Conservation (phyloP, 1,140 invertebrate species). For the Drosophila carrolli region DNA sequence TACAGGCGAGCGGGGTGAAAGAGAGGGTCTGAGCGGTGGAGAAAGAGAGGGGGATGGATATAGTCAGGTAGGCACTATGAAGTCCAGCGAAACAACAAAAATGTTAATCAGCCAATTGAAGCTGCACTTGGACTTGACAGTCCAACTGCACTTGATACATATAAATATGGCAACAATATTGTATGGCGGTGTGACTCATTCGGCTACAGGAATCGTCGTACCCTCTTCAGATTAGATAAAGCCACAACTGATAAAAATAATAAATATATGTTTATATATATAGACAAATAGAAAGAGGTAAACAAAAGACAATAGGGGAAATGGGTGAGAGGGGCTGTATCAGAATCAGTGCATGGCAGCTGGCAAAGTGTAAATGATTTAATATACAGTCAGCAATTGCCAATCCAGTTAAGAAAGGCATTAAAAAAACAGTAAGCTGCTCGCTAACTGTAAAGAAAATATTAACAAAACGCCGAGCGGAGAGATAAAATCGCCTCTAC, state of each 20-base stretch:
- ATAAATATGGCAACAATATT: conserved; percentile 2
- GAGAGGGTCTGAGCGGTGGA: not conserved
- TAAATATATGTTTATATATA: not conserved
- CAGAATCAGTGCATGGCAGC: conserved; percentile 71
- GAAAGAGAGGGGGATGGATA: conserved; percentile 10
- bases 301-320: not conserved
- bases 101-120: conserved; percentile 29
- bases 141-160: conserved; percentile 20
- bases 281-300: not conserved
- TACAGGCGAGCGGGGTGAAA: conserved; percentile 17
- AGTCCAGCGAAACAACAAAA: conserved; percentile 5
- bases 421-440: conserved; percentile 27
- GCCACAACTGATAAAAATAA: conserved; percentile 13
- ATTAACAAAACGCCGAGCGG: conserved; percentile 12
- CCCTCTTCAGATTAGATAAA: conserved; percentile 28
- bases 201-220: not conserved
- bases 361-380: conserved; percentile 69
- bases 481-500: conserved; percentile 16
- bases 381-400: conserved; percentile 37
- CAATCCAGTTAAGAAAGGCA: conserved; percentile 50
- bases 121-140: conserved; percentile 51
- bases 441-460: conserved; percentile 27
- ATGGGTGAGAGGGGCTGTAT: conserved; percentile 5
- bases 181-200: not conserved
- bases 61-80: conserved; percentile 27